Evolutionary conservation across 2,888 invertebrate species (phyloP).

Genomic region (Philaethria dido): DNA sequence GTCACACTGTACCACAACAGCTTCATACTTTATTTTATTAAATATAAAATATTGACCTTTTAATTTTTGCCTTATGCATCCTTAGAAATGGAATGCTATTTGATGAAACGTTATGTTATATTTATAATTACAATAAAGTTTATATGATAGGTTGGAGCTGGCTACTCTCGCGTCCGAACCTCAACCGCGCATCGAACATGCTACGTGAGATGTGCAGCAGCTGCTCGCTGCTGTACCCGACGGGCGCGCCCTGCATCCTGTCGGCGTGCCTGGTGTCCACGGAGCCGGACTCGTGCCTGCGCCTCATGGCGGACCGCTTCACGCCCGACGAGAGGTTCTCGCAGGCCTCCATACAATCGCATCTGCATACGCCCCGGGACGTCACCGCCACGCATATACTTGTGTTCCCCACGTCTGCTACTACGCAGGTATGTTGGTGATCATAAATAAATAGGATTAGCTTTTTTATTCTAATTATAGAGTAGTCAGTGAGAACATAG

Average conservation of each 20-base stretch:
- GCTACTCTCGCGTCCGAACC: slow-evolving; percentile 94
- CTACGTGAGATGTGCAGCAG: slow-evolving; percentile 95
- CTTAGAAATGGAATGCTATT: no score
- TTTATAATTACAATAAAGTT: no score
- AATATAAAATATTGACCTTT: no score
- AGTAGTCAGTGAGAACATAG: no score
- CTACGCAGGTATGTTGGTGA: slow-evolving; percentile 87
- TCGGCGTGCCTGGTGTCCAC: slow-evolving; percentile 99
- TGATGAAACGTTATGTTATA: no score
- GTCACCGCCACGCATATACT: slow-evolving; percentile 98
- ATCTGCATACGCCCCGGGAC: slow-evolving; percentile 97
- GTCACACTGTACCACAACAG: no score
- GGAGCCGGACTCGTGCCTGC: slow-evolving; percentile 94
- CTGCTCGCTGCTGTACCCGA: slow-evolving; percentile 92
- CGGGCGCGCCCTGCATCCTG: slow-evolving; percentile 94
- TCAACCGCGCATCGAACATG: slow-evolving; percentile 93
- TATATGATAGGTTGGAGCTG: slow-evolving; percentile 91
- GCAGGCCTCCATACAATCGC: slow-evolving; percentile 93
- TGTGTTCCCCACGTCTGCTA: slow-evolving; percentile 98
- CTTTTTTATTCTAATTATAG: no score
- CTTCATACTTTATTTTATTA: no score
- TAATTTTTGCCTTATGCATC: no score
- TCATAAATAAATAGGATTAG: background rate
- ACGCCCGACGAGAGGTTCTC: slow-evolving; percentile 97
- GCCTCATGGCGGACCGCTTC: slow-evolving; percentile 97